Percentiles rank a stretch among this genome's conserved stretches.
Evolutionary conservation across 2,888 invertebrate species (phyloP).

Genomic region (Protophormia terraenovae): DNA sequence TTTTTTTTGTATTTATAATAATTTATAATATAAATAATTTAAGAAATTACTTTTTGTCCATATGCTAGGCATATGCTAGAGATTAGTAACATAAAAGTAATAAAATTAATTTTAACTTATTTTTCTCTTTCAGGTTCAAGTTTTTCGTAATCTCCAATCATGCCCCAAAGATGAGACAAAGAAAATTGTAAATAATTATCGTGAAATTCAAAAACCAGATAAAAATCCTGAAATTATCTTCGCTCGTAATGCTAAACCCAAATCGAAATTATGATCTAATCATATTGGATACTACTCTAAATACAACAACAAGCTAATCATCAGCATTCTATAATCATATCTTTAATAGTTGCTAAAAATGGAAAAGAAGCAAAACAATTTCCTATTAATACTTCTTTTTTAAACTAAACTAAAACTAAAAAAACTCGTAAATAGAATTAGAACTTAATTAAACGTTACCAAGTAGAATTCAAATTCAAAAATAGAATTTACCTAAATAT

Average conservation of each 20-base stretch:
- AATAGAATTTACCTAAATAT: not conserved
- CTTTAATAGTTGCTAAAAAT: conserved; percentile 18
- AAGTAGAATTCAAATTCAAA: conserved; percentile 1
- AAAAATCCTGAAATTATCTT: conserved; percentile 81
- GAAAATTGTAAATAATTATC: conserved; percentile 81
- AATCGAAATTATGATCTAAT: conserved; percentile 80
- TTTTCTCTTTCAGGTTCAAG: conserved; percentile 75
- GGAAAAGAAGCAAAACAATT: not conserved
- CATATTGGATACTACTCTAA: conserved; percentile 7
- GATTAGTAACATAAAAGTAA: not conserved
- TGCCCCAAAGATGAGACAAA: conserved; percentile 80
- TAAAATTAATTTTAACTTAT: not conserved
- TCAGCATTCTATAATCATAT: conserved; percentile 46
- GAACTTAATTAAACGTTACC: conserved; percentile 19
- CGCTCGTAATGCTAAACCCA: conserved; percentile 80
- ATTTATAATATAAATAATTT: no score
- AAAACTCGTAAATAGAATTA: not conserved
- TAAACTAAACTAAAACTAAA: not conserved
- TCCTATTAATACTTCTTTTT: conserved; percentile 19
- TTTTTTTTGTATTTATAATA: no score
- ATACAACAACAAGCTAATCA: conserved; percentile 22
- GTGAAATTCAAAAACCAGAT: conserved; percentile 80
- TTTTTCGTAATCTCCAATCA: conserved; percentile 80
- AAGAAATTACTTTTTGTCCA: no score
- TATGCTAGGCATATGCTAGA: no score